These are phyloP conservation scores for Pungitius pungitius DNA, from an alignment of 2,113 vertebrate species.

Conservation along the genomic window DNA sequence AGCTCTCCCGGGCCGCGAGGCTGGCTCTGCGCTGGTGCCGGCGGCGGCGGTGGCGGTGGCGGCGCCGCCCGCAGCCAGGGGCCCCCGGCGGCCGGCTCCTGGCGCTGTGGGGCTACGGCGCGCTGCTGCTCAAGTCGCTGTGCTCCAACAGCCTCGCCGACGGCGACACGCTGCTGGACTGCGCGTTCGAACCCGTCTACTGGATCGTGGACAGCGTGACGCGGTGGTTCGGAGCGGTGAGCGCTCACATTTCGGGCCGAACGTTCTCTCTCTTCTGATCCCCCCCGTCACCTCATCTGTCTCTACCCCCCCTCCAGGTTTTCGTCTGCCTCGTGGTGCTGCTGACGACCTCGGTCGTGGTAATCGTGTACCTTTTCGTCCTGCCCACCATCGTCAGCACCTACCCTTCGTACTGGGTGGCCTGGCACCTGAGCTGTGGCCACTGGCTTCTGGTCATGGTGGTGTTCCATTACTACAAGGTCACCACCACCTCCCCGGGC, in stretches of 20 bases:
- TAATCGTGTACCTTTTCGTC: conserved; percentile 91
- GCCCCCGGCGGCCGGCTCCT: conserved; percentile 47
- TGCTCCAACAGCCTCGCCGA: conserved; percentile 90
- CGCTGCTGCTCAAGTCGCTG: conserved; percentile 87
- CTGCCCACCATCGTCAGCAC: conserved; percentile 89
- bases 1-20: conserved; percentile 85
- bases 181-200: conserved; percentile 93
- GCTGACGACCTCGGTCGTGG: conserved; percentile 89
- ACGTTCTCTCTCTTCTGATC: background rate
- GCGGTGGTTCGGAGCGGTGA: conserved; percentile 97
- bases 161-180: conserved; percentile 89
- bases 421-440: conserved; percentile 91
- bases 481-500: conserved; percentile 89
- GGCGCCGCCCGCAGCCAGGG: conserved; percentile 45
- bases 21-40: conserved; percentile 87
- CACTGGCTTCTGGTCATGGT: conserved; percentile 98
- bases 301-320: conserved; percentile 78
- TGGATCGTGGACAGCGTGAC: conserved; percentile 97
- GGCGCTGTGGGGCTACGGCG: conserved; percentile 87
- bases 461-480: conserved; percentile 97
- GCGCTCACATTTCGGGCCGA: conserved; percentile 45
- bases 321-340: conserved; percentile 91
- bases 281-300: no score
- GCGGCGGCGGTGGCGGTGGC: conserved; percentile 81
- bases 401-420: conserved; percentile 85